phyloP scores from a whole-genome alignment of 2,888 invertebrate species.

The Piscicola geometra region DNA sequence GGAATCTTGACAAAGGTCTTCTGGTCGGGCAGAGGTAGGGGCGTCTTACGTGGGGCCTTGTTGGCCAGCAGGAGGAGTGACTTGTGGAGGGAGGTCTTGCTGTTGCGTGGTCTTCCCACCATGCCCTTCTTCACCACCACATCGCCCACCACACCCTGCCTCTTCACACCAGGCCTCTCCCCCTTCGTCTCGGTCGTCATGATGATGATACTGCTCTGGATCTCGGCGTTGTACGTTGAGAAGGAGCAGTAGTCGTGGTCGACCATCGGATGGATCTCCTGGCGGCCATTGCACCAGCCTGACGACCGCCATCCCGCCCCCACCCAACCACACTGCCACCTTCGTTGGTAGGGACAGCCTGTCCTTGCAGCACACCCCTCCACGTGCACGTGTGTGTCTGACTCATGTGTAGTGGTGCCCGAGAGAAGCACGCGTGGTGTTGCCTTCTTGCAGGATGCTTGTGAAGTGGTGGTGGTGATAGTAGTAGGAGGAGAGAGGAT shows the following conservation, averaged over 20 bases:
- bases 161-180: slow-evolving; percentile 40
- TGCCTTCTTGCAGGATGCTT: background rate
- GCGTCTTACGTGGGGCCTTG: slow-evolving; percentile 7
- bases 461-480: background rate
- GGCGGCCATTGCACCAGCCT: slow-evolving; percentile 20
- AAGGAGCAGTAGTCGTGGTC: slow-evolving; percentile 47
- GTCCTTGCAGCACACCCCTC: background rate
- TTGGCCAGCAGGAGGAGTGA: background rate
- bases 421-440: background rate
- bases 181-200: slow-evolving; percentile 42
- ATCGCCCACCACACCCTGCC: slow-evolving; percentile 14
- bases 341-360: slow-evolving; percentile 14
- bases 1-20: slow-evolving; percentile 52
- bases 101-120: slow-evolving; percentile 22
- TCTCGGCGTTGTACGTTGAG: slow-evolving; percentile 43
- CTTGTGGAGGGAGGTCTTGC: background rate
- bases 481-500: background rate
- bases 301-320: slow-evolving; percentile 8
- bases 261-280: slow-evolving; percentile 43
- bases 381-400: background rate
- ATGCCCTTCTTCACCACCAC: background rate
- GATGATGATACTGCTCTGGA: slow-evolving; percentile 45
- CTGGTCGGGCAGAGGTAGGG: slow-evolving; percentile 32
- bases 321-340: background rate
- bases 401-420: background rate